Evolutionary conservation across 2,888 invertebrate genomes (phyloP).

Genomic region (Barypeithes pellucidus): DNA sequence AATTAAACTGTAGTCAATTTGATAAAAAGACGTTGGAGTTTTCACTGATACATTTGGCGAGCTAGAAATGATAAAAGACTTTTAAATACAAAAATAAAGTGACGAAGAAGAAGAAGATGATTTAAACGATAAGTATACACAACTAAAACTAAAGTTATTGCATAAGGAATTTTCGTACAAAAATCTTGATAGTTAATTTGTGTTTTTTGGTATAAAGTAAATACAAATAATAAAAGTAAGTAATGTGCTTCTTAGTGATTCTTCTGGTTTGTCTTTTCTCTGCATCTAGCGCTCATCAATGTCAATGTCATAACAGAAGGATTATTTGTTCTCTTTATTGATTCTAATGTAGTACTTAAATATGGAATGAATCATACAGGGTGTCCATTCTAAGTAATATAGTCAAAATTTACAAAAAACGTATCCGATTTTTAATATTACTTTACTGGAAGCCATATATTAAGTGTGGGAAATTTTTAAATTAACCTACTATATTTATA

Average conservation of each 20-base stretch:
- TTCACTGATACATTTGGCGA: constrained; percentile 14
- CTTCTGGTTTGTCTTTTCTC: constrained; percentile 24
- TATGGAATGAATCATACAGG: no score
- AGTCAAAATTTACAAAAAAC: no score
- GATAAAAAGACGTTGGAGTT: not conserved
- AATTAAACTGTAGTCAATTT: not conserved
- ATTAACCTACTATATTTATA: no score
- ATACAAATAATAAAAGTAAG: constrained; percentile 25
- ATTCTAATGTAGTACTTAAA: no score
- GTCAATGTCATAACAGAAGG: no score
- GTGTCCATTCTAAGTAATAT: no score
- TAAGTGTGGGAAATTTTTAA: no score
- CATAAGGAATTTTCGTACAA: constrained; percentile 52
- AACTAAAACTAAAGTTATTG: constrained; percentile 31
- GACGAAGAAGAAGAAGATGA: no score
- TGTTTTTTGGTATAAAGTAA: constrained; percentile 29
- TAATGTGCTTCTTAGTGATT: constrained; percentile 35
- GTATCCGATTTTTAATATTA: no score
- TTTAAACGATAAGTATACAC: constrained; percentile 31
- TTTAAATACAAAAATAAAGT: constrained; percentile 11
- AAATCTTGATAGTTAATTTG: constrained; percentile 31
- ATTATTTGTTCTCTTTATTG: no score
- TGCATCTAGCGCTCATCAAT: constrained; percentile 20
- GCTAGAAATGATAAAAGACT: constrained; percentile 16
- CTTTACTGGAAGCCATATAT: no score